Percentiles rank a stretch among this genome's conserved stretches.
Evolutionary conservation across 2,113 vertebrate genomes (phyloP).

Genomic region (Sebastes schlegelii): DNA sequence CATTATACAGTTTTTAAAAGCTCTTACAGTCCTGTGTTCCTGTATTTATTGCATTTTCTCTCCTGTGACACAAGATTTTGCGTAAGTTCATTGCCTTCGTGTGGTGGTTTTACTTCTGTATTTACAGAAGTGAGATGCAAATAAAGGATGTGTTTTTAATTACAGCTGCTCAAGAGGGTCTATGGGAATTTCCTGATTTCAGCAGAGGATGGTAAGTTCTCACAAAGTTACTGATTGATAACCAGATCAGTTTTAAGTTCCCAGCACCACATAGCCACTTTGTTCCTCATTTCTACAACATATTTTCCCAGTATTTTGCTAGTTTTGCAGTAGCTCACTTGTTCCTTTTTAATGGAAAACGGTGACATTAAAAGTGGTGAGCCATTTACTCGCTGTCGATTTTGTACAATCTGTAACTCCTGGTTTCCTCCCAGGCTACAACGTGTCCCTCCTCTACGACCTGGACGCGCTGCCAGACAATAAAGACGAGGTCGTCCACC

Average conservation of each 20-base stretch:
- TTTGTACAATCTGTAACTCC: not conserved
- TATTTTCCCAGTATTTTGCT: not conserved
- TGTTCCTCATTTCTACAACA: constrained; percentile 2
- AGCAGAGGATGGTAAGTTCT: constrained; percentile 88
- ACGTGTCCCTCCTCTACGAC: constrained; percentile 81
- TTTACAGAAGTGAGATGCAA: not conserved
- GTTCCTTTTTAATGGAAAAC: not conserved
- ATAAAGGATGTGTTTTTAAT: constrained; percentile 21
- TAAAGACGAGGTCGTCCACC: constrained; percentile 92
- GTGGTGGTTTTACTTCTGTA: not conserved
- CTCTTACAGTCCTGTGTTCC: not conserved
- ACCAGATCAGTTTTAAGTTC: not conserved
- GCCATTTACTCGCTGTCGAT: not conserved
- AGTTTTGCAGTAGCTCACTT: not conserved
- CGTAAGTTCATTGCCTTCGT: not conserved
- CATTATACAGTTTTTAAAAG: not conserved
- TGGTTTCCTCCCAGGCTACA: constrained; percentile 62
- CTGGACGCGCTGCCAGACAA: constrained; percentile 93
- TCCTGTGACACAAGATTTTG: no score
- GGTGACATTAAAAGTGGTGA: not conserved
- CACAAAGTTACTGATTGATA: not conserved
- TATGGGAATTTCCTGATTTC: constrained; percentile 92
- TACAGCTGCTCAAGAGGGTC: constrained; percentile 92
- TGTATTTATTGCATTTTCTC: not conserved
- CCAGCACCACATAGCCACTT: not conserved